Conservation (phyloP, 2,113 vertebrate species). For the Brachyhypopomus gauderio region DNA sequence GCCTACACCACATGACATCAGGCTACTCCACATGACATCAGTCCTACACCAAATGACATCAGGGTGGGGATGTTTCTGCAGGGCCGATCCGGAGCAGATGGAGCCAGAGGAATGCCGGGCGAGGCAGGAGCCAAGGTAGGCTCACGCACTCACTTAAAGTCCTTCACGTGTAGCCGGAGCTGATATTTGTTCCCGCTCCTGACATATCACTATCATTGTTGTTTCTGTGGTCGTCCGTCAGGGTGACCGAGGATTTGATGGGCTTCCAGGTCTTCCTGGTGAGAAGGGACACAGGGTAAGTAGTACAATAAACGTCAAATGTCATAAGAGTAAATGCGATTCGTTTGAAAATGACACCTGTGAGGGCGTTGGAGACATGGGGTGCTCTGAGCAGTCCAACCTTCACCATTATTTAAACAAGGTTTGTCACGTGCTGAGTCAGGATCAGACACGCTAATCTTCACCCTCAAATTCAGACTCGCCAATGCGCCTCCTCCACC, state of each 20-base stretch:
- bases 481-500: no score
- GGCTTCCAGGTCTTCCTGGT: constrained; percentile 95
- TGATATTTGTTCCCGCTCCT: background rate
- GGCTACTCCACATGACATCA: background rate
- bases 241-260: constrained; percentile 97
- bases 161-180: background rate
- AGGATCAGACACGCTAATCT: no score
- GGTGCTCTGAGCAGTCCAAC: no score
- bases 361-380: no score
- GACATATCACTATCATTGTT: background rate
- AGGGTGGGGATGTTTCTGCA: constrained; percentile 59
- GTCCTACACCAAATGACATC: background rate
- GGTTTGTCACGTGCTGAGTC: no score
- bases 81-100: constrained; percentile 94
- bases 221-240: constrained; percentile 62
- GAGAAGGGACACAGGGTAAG: constrained; percentile 97
- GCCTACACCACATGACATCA: background rate
- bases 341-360: no score
- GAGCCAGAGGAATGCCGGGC: constrained; percentile 93
- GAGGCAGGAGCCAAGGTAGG: constrained; percentile 88
- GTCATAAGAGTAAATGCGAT: no score
- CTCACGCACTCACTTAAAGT: background rate
- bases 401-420: constrained; percentile 35
- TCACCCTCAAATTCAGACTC: no score
- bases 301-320: background rate